Evolutionary conservation across 2,113 vertebrate genomes (phyloP), one percentile per base, ranked within the genome.

Genomic region (Syngnathus scovelli): DNA sequence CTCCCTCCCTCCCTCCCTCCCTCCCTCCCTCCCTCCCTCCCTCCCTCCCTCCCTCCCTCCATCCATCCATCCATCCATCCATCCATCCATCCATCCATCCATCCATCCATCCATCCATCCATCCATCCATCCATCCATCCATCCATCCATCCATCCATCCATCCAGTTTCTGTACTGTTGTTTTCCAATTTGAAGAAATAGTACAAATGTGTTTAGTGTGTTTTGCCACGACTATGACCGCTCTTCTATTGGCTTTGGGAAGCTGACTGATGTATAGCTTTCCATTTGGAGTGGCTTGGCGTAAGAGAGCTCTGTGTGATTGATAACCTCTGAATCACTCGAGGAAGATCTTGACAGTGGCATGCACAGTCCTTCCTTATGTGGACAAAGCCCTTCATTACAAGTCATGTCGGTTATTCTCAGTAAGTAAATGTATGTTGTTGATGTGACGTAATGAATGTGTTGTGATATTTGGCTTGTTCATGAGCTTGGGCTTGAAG

Each of bases 371-470:
- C 46, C 71, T 64, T 55, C 59, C 64, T 41, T 41, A 3, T 7
- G 33, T 43, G 61, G 16, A n/a, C 1, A 44, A 51, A 37, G 37
- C 72, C 65, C 49, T 49, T 43, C 12, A 33, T 33, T 33, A 33
- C 27, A 33, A 3, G 27, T 58, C 51, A 21, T 49, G 80, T 63
- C 7, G n/a, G 64, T 75, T 85, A 64, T 85, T 86, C 84, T 85
- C 81, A 87, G 87, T 83, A 82, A 63, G 75, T 82, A 85, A 86
- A 89, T 87, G 82, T 66, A 79, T 77, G 79, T 76, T 82, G 85
- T 69, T 83, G 84, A 83, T 80, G 64, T 62, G 72, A 75, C 15
- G n/a, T 85, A 83, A 87, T 73, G 78, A 78, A 86, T 79, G 75
- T 68, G 11, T 56, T 60, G 80, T 76, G 87, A 83, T 83, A 84